Evolutionary conservation across 2,888 invertebrate species (phyloP), one percentile per base, ranked within the genome.

Genomic region (Argyresthia goedartella): DNA sequence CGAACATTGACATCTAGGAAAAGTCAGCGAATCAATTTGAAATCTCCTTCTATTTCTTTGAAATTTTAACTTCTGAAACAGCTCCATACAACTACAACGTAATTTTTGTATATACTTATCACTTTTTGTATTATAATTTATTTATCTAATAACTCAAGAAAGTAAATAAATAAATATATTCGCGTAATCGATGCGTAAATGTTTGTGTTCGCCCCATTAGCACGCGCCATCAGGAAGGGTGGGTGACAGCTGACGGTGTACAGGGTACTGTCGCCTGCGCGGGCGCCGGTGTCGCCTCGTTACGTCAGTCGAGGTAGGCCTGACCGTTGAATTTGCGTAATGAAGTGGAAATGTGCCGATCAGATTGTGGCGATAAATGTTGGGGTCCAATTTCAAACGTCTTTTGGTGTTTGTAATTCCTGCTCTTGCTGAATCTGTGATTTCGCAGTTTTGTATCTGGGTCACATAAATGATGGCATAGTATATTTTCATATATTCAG

Each of bases 301-400:
- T 47, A 47, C 47, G 34, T 47, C 47, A 47, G 33, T 47, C 47
- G 34, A 47, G 25, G 11, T 16, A 13, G 25, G 33, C 47, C 13
- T 34, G 47, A 13, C 47, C 16, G 34, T 34, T 47, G 48, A 48
- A 48, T 48, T 36, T 36, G 48, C 36, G 48, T 36, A 48, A 48
- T 48, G 36, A 48, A 48, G 48, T 48, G 25, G 48, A 48, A 48
- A 48, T 48, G 48, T 35, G 48, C 4, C 44, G 8, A 39, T 44
- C 44, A 10, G 16, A 7, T 44, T n/a, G n/a, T 14, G 43, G 44
- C 16, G 44, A 15, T 16, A 44, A 44, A 14, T 44, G 39, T 57
- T 60, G 3, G 58, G 0, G 54, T 60, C 10, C 25, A 25, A 25
- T 25, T 25, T 25, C 25, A 25, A 25, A 25, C 25, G 25, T 25